A percentile compares a stretch with the other conserved stretches of the same genome.
phyloP scores from a whole-genome alignment of 2,113 vertebrate species.

The Xenopus laevis region DNA sequence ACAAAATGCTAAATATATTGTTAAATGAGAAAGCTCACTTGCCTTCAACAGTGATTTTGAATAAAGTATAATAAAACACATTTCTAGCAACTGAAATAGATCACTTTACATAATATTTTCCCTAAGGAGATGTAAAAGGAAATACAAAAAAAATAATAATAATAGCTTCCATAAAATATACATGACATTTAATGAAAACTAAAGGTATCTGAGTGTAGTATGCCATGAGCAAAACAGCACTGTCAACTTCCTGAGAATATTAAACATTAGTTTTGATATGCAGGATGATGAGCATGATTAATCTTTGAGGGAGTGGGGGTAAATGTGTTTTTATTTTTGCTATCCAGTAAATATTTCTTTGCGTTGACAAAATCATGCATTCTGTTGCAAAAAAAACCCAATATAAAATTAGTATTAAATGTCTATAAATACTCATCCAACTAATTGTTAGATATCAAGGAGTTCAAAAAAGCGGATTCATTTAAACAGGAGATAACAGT shows the following conservation, averaged over 20 bases:
- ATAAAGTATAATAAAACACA: neutral
- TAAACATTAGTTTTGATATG: neutral
- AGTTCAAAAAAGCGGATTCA: too few relatives aligned
- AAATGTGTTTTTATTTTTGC: neutral
- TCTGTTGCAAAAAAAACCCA: too few relatives aligned
- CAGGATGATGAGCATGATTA: neutral
- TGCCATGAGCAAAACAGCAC: neutral
- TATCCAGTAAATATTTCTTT: too few relatives aligned
- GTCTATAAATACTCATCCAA: too few relatives aligned
- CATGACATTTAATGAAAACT: conserved; percentile 1
- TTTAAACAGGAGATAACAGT: too few relatives aligned
- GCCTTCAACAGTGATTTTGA: neutral
- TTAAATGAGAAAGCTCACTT: neutral
- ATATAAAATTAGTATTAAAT: too few relatives aligned
- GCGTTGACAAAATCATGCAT: too few relatives aligned
- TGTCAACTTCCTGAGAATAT: neutral
- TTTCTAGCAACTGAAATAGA: neutral
- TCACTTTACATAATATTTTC: conserved; percentile 2
- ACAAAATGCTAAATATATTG: conserved; percentile 1
- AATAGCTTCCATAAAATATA: conserved; percentile 4
- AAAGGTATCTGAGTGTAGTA: neutral
- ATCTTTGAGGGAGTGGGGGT: neutral
- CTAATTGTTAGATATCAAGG: too few relatives aligned
- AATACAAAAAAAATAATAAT: neutral
- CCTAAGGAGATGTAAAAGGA: conserved; percentile 1